A percentile compares a stretch with the other conserved stretches of the same genome.
phyloP scores from a whole-genome alignment of 2,113 vertebrate species.

The Crotophaga sulcirostris region DNA sequence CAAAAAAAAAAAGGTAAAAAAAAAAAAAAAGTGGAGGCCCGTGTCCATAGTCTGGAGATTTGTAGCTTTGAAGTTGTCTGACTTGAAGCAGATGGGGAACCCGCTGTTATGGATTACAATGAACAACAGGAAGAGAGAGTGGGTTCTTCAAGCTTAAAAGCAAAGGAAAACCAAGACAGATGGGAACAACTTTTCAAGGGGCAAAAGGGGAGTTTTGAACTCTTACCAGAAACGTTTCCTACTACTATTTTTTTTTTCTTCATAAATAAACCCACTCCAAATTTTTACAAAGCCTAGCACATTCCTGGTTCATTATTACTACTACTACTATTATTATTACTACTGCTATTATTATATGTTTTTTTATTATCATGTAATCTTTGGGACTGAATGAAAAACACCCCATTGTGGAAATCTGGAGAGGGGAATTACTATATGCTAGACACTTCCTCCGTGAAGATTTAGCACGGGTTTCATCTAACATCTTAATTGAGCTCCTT shows the following conservation, averaged over 20 bases:
- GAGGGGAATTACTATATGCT: not conserved
- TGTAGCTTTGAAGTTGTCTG: not conserved
- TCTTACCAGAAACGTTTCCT: not conserved
- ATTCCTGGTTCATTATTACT: not conserved
- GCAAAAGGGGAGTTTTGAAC: not conserved
- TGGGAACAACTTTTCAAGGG: not conserved
- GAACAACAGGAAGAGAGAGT: not conserved
- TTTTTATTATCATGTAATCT: not conserved
- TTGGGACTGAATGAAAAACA: not conserved
- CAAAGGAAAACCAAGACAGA: not conserved
- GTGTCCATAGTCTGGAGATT: not conserved
- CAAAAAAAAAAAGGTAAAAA: not conserved
- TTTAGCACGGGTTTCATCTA: not conserved
- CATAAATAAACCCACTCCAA: too few species aligned
- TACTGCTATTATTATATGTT: not conserved
- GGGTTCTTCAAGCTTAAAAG: not conserved
- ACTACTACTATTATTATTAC: too few species aligned
- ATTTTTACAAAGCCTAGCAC: not conserved
- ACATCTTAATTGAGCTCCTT: not conserved
- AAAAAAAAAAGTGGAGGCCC: not conserved
- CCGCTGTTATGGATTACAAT: not conserved
- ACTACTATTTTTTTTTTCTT: not conserved
- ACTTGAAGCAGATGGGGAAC: not conserved
- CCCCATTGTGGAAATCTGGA: not conserved
- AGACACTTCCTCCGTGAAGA: not conserved